These are phyloP conservation scores for Takifugu flavidus DNA, from an alignment of 2,113 vertebrate genomes.

Conservation along the genomic window DNA sequence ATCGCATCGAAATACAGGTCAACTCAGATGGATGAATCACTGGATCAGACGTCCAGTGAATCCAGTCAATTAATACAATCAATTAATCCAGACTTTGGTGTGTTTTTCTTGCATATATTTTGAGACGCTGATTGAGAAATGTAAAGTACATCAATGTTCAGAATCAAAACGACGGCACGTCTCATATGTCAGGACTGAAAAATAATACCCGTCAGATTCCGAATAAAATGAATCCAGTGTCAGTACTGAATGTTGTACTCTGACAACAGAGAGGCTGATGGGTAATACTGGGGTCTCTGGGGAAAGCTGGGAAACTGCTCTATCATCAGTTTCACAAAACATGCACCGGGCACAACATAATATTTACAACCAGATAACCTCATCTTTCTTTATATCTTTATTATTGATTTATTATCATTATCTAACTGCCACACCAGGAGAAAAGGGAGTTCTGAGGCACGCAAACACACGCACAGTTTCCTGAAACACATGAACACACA, in stretches of 20 bases:
- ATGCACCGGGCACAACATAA: slow-evolving; percentile 41
- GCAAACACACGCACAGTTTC: slow-evolving; percentile 33
- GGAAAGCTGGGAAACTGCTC: slow-evolving; percentile 47
- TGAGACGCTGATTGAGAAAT: neutral
- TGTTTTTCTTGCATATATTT: no score
- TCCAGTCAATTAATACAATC: no score
- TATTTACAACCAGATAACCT: slow-evolving; percentile 63
- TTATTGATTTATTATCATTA: slow-evolving; percentile 57
- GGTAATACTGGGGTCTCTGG: slow-evolving; percentile 4
- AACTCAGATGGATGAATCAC: no score
- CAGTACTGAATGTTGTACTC: slow-evolving; percentile 10
- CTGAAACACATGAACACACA: slow-evolving; percentile 33
- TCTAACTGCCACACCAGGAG: slow-evolving; percentile 55
- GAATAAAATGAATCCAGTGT: no score
- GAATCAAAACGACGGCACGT: neutral
- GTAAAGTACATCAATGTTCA: neutral
- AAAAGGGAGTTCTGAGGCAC: slow-evolving; percentile 23
- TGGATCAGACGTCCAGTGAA: no score
- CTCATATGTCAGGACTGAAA: no score
- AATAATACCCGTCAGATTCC: no score
- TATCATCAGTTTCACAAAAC: slow-evolving; percentile 51
- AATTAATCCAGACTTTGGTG: no score
- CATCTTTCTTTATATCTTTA: slow-evolving; percentile 32
- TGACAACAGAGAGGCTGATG: slow-evolving; percentile 28
- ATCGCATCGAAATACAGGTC: no score